phyloP scores from a whole-genome alignment of 2,888 invertebrate species.

The Microplitis deprimator region DNA sequence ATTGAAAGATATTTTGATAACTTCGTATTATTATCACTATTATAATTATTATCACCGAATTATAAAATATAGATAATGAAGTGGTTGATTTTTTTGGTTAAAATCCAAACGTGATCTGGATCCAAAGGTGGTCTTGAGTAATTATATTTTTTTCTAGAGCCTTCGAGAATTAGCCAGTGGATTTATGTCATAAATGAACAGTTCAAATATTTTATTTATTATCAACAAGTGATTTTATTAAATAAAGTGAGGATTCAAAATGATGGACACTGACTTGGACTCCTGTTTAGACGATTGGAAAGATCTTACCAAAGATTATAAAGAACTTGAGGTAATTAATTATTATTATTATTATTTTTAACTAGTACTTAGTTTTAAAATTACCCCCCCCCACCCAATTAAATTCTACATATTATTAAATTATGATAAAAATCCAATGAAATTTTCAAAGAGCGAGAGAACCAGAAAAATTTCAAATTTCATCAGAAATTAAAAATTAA shows the following conservation, averaged over 20 bases:
- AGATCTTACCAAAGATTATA: slow-evolving; percentile 84
- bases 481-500: too few species aligned
- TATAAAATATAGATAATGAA: background rate
- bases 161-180: background rate
- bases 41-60: background rate
- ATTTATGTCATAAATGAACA: too few species aligned
- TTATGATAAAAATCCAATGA: too few species aligned
- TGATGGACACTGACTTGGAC: slow-evolving; percentile 76
- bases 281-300: slow-evolving; percentile 82
- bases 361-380: too few species aligned
- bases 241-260: background rate
- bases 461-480: too few species aligned
- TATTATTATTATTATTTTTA: background rate
- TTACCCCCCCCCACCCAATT: too few species aligned
- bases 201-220: too few species aligned
- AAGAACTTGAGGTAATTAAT: slow-evolving; percentile 82
- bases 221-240: background rate
- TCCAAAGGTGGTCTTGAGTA: background rate
- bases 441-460: too few species aligned
- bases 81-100: background rate
- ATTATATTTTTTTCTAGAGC: background rate
- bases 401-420: too few species aligned
- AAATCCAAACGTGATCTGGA: background rate
- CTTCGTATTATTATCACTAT: too few species aligned
- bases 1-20: background rate